Base-by-base conservation (phyloP, 2,888 invertebrate species). In the Tinea trinotella region DNA sequence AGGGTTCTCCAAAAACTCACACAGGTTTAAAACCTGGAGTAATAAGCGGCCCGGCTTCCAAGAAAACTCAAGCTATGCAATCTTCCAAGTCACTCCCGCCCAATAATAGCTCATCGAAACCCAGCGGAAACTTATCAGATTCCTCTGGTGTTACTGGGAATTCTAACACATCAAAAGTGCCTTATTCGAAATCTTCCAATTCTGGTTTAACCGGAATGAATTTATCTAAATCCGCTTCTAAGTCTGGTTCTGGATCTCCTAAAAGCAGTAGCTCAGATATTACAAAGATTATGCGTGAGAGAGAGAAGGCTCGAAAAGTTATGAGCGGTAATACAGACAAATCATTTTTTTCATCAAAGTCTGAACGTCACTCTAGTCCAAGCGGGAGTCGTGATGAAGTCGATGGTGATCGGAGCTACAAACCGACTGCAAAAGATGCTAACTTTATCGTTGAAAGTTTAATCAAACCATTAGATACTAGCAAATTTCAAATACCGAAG, bases 401-500 rank as follows among this genome's bases (percentile, higher is more conserved):
- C 19, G 91, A 91, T 53, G 87, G 87, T 35, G 90, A 90, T 54
- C 76, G 89, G 35, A 73, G 79, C 0, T 90, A 89, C 64, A 93
- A 93, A 66, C 65, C 76, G 55, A 73, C 88, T 54, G 78, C 90
- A 1, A 89, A 90, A 71, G 89, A 91, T 1, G 87, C 91, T 13
- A 89, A 89, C 54, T 85, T 90, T 60, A 80, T 89, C 54, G 90
- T 93, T 64, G 93, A 93, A 64, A 92, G 93, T 7, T 82, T 93
- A 55, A 93, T 93, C 63, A 94, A 94, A 65, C 91, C 92, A 7
- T 74, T 93, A 30, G 92, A 95, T 63, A 91, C 91, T 55, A 92
- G 92, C 56, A 95, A 93, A 66, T 95, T 94, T 79, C 95, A 95
- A 83, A 95, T 95, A 64, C 95, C 95, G 0, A 95, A 95, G 76